A percentile compares a stretch with the other conserved stretches of the same genome.
Conservation (phyloP, 2,888 invertebrate species). For the Aphrophora alni region DNA sequence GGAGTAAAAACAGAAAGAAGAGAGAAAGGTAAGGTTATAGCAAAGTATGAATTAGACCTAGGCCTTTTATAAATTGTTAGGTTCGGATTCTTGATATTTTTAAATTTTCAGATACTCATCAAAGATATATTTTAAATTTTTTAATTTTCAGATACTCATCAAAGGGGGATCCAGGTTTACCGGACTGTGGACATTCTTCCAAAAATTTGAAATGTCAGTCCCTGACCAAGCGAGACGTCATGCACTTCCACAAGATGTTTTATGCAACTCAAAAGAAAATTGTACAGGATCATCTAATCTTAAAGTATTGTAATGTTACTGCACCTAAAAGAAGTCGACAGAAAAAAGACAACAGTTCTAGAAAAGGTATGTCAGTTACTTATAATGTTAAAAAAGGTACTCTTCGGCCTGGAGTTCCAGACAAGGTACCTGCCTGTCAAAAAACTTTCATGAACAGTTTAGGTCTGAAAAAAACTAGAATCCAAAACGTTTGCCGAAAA, state of each 20-base stretch:
- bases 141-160: background rate
- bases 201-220: conserved; percentile 3
- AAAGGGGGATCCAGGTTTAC: background rate
- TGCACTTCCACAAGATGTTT: conserved; percentile 28
- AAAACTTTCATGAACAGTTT: conserved; percentile 19
- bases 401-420: conserved; percentile 21
- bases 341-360: conserved; percentile 18
- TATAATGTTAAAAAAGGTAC: conserved; percentile 23
- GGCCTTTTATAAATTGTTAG: no score
- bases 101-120: no score
- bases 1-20: no score
- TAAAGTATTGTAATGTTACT: conserved; percentile 24
- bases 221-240: conserved; percentile 13
- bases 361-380: conserved; percentile 24
- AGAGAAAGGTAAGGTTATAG: no score
- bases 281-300: conserved; percentile 17
- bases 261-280: conserved; percentile 6
- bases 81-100: no score
- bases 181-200: conserved; percentile 15
- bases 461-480: conserved; percentile 16
- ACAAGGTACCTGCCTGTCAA: conserved; percentile 18
- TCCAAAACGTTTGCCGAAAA: conserved; percentile 24
- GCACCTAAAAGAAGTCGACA: conserved; percentile 16
- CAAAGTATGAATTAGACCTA: no score
- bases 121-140: background rate